Evolutionary conservation across 92 coral and sea anemone genomes (phyloP).

Genomic region (Epizoanthus illoricatus): DNA sequence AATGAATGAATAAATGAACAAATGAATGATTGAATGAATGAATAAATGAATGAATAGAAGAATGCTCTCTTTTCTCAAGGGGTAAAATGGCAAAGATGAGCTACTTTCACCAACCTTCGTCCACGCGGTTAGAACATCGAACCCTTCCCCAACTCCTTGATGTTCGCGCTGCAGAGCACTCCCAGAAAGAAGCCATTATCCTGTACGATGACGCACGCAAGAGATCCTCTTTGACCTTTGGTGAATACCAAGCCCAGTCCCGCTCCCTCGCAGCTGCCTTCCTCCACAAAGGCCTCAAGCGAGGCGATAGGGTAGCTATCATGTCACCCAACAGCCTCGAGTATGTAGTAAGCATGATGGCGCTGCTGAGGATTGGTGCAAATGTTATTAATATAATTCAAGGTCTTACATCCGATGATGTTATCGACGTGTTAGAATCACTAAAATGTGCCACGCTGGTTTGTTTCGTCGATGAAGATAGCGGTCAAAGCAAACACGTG

Average conservation of each 20-base stretch:
- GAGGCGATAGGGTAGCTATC: constrained; percentile 43
- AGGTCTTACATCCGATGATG: neutral
- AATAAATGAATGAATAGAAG: no score
- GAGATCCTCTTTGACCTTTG: constrained; percentile 44
- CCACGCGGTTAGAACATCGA: constrained; percentile 35
- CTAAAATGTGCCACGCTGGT: neutral
- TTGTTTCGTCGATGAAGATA: constrained; percentile 4
- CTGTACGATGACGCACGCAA: constrained; percentile 36
- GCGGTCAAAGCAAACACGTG: neutral
- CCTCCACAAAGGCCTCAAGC: constrained; percentile 46
- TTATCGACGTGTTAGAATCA: neutral
- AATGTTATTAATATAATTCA: constrained; percentile 5
- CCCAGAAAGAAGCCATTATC: constrained; percentile 49
- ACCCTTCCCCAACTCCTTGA: constrained; percentile 41
- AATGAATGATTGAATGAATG: no score
- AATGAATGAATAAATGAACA: no score
- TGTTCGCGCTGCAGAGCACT: constrained; percentile 30
- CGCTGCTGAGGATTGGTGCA: constrained; percentile 48
- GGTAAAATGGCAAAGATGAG: constrained; percentile 14
- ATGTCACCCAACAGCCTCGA: constrained; percentile 48
- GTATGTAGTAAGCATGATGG: constrained; percentile 47
- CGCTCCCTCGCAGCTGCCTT: constrained; percentile 43
- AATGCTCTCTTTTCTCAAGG: no score
- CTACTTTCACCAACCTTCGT: constrained; percentile 40
- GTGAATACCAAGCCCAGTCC: constrained; percentile 43